Evolutionary conservation across 2,888 invertebrate species (phyloP), one percentile per base, ranked within the genome.

Genomic region (Drosophila birchii): DNA sequence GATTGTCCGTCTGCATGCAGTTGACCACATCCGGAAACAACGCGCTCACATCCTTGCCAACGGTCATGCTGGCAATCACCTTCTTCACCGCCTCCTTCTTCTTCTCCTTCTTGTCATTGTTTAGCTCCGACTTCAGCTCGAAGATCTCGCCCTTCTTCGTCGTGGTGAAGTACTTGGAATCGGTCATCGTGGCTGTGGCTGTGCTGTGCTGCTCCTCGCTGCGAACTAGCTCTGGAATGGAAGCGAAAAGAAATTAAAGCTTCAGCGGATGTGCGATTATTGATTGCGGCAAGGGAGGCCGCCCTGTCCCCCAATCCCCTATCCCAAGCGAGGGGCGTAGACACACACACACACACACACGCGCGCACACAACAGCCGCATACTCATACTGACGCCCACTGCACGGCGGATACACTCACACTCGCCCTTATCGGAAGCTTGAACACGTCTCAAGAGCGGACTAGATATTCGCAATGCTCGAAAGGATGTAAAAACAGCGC

Each of bases 61-160:
- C 99, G 8, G 99, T 99, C 99, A 99, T 99, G 75, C 98, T 98
- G 29, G 99, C 99, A 91, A 99, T 99, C 23, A 99, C 99, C 95
- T 99, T 99, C 93, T 99, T 99, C 1, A 99, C 99, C 56, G 99
- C 99, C 93, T 99, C 99, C 92, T 99, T 97, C 93, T 99, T 99
- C 94, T 99, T 99, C 91, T 99, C 99, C 90, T 99, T 99, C 93
- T 99, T 99, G 92, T 99, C 99, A 94, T 98, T 99, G 93, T 99
- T 99, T 63, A 99, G 94, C 93, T 99, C 99, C 8, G 98, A 98
- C 93, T 99, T 99, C 62, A 99, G 94, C 93, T 99, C 99, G 93
- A 99, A 99, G 91, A 99, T 99, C 94, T 99, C 99, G 86, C 99
- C 99, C 93, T 99, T 99, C 93, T 99, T 99, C 76, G 99, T 99